A percentile compares a stretch with the other conserved stretches of the same genome.
These are phyloP conservation scores for Penelope pileata DNA, from an alignment of 2,113 vertebrate species.

Conservation along the genomic window DNA sequence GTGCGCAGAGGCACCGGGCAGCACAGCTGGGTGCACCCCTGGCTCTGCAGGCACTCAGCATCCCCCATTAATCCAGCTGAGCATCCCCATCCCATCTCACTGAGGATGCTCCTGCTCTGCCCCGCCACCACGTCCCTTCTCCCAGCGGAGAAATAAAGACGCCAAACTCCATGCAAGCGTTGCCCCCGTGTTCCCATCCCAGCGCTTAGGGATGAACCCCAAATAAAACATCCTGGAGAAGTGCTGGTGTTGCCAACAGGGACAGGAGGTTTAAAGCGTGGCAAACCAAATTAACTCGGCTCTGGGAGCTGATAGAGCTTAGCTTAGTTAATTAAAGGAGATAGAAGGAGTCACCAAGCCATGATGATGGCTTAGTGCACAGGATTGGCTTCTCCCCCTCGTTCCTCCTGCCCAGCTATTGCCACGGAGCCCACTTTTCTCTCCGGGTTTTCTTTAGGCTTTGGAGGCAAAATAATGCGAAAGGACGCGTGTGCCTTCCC, in stretches of 20 bases:
- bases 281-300: not conserved
- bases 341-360: not conserved
- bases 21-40: not conserved
- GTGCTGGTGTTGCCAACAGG: not conserved
- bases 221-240: too few relatives aligned
- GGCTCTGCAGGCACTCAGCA: too few relatives aligned
- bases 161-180: too few relatives aligned
- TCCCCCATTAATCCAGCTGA: too few relatives aligned
- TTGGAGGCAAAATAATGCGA: not conserved
- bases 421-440: not conserved
- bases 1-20: not conserved
- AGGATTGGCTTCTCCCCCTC: not conserved
- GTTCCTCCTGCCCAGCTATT: not conserved
- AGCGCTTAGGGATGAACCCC: not conserved
- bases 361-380: not conserved
- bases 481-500: not conserved
- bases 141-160: too few relatives aligned
- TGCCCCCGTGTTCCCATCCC: not conserved
- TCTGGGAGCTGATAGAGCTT: constrained; percentile 27
- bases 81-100: too few relatives aligned
- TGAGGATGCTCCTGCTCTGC: not conserved
- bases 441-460: fast-evolving
- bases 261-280: not conserved
- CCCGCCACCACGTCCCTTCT: too few relatives aligned
- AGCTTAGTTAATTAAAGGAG: constrained; percentile 42